phyloP scores from a whole-genome alignment of 2,888 invertebrate species.

The Lagria hirta region DNA sequence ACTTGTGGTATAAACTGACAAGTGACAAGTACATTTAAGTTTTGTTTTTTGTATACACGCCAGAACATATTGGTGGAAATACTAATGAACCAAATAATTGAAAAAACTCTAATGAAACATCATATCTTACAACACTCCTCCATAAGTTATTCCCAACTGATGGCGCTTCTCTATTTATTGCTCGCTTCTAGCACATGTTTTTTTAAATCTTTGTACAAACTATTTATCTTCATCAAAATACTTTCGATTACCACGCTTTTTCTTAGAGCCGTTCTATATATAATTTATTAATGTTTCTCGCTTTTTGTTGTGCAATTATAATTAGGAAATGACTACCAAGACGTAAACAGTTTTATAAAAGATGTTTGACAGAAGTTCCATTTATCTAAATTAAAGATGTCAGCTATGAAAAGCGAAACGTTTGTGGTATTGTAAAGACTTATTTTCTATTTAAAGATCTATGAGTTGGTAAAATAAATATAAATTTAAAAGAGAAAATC shows the following conservation, averaged over 20 bases:
- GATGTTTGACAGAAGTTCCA: slow-evolving; percentile 37
- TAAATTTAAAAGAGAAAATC: too few relatives aligned
- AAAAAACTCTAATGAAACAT: slow-evolving; percentile 30
- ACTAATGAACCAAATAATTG: slow-evolving; percentile 28
- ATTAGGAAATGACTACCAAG: slow-evolving; percentile 13
- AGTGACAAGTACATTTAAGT: slow-evolving; percentile 12
- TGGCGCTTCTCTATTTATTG: slow-evolving; percentile 39
- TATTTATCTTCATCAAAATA: slow-evolving; percentile 11
- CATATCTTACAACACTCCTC: slow-evolving; percentile 32
- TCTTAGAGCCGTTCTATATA: background rate
- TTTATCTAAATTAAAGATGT: slow-evolving; percentile 45
- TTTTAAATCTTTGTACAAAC: slow-evolving; percentile 25
- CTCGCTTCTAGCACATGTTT: slow-evolving; percentile 31
- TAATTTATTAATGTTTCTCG: slow-evolving; percentile 6
- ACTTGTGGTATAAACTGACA: slow-evolving; percentile 6
- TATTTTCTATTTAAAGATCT: slow-evolving; percentile 22
- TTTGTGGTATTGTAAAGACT: slow-evolving; percentile 13
- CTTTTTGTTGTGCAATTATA: slow-evolving; percentile 2
- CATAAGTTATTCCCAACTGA: slow-evolving; percentile 34
- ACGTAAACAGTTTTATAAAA: slow-evolving; percentile 22
- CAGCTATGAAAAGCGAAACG: slow-evolving; percentile 22
- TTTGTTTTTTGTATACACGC: slow-evolving; percentile 10
- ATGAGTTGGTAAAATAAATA: too few relatives aligned
- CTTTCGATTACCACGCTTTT: background rate
- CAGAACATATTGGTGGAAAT: slow-evolving; percentile 18